A percentile compares a stretch with the other conserved stretches of the same genome.
phyloP scores from a whole-genome alignment of 2,113 vertebrate genomes.

The Panthera uncia region DNA sequence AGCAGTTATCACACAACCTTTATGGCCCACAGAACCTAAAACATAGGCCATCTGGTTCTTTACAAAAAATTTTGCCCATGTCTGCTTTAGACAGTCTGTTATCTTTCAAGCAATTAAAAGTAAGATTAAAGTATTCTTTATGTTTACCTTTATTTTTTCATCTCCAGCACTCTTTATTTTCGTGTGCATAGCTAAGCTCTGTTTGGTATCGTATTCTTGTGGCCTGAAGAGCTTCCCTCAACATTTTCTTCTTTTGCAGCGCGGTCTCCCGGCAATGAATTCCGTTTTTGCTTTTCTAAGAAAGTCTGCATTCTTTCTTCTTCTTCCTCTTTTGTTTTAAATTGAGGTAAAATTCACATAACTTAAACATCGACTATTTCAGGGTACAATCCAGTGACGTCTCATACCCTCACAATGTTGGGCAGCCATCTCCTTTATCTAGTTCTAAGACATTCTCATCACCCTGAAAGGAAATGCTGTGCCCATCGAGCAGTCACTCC shows the following conservation, averaged over 20 bases:
- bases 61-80: no score
- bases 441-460: background rate
- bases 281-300: background rate
- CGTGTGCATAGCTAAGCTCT: background rate
- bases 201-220: background rate
- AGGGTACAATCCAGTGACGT: background rate
- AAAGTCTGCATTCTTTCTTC: background rate
- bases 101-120: background rate
- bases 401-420: no score
- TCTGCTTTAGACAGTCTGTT: background rate
- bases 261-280: background rate
- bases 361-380: background rate
- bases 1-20: background rate
- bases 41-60: background rate
- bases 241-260: background rate
- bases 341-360: background rate
- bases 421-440: background rate
- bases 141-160: background rate
- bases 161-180: background rate
- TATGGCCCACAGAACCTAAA: background rate
- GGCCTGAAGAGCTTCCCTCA: background rate
- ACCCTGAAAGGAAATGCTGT: background rate
- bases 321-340: background rate
- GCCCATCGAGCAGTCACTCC: background rate
- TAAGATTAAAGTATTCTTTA: background rate